Evolutionary conservation across 2,888 invertebrate genomes (phyloP).

Genomic region (Tanypteryx hageni): DNA sequence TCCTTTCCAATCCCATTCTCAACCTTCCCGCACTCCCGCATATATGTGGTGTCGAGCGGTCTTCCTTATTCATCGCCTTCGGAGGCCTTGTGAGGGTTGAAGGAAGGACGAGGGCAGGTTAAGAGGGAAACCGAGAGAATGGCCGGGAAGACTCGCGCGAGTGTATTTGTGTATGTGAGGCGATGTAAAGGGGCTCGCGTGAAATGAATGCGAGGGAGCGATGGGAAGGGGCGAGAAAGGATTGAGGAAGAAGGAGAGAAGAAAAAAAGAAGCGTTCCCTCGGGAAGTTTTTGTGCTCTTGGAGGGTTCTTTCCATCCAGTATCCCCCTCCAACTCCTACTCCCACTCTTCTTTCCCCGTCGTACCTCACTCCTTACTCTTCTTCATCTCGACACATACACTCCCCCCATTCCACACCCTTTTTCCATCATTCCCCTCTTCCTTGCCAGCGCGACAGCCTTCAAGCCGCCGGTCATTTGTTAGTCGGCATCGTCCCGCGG

Average conservation of each 20-base stretch:
- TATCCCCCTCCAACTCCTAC: not conserved
- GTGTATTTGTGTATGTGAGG: not conserved
- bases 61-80: not conserved
- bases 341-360: too few relatives aligned
- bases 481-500: slow-evolving; percentile 24
- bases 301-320: not conserved
- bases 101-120: not conserved
- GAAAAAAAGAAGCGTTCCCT: not conserved
- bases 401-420: not conserved
- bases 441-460: slow-evolving; percentile 51
- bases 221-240: not conserved
- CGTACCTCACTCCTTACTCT: too few relatives aligned
- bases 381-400: slow-evolving; percentile 1
- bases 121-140: not conserved
- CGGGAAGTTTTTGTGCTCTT: slow-evolving; percentile 27
- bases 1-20: not conserved
- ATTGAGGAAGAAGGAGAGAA: not conserved
- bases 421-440: not conserved
- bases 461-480: slow-evolving; percentile 57
- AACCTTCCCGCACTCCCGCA: not conserved
- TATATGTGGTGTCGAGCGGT: not conserved
- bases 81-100: not conserved
- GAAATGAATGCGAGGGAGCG: not conserved
- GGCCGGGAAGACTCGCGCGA: not conserved
- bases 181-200: not conserved